phyloP scores from a whole-genome alignment of 2,797 vertebrate species.

The Anguilla megastoma region DNA sequence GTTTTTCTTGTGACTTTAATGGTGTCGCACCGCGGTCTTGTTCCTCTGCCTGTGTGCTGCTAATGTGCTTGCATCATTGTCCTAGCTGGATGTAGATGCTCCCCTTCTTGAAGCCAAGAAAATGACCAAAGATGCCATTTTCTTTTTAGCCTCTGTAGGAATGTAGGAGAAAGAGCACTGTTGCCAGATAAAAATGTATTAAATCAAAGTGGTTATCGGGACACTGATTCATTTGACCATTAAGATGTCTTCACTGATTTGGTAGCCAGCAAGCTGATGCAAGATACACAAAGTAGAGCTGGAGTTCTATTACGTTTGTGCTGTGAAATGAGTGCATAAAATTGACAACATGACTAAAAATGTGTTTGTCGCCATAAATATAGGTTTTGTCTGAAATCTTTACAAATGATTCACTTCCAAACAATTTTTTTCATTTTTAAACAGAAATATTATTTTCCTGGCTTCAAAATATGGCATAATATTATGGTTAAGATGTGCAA shows the following conservation, averaged over 20 bases:
- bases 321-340: neutral
- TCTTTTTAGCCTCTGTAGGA: neutral
- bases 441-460: neutral
- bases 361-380: neutral
- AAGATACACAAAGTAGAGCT: constrained; percentile 1
- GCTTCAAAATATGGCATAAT: neutral
- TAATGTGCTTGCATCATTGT: neutral
- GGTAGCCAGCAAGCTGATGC: neutral
- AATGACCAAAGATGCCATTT: neutral
- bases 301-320: neutral
- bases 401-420: neutral
- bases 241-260: constrained; percentile 10
- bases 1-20: neutral
- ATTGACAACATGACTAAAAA: neutral
- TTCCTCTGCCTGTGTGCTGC: neutral
- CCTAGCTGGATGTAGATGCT: neutral
- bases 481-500: neutral
- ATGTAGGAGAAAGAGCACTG: neutral
- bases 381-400: neutral
- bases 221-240: neutral
- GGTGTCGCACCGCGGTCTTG: too few species aligned
- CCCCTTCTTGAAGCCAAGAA: neutral
- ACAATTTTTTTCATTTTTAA: neutral
- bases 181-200: neutral
- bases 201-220: neutral